These are phyloP conservation scores for Trichonephila clavipes DNA, from an alignment of 1,140 invertebrate genomes.

Conservation along the genomic window DNA sequence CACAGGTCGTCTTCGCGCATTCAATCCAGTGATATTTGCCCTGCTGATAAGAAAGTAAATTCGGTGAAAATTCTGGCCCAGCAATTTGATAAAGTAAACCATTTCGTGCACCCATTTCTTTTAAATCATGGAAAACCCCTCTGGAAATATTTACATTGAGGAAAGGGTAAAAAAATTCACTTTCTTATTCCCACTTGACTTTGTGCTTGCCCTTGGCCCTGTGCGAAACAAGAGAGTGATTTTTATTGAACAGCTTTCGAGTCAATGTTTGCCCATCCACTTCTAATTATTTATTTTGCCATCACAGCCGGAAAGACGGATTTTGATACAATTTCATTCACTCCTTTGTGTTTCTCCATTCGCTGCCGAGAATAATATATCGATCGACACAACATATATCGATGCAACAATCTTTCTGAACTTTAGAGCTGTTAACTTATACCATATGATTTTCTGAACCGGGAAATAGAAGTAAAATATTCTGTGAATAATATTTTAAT, in stretches of 20 bases:
- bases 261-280: not conserved
- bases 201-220: not conserved
- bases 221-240: not conserved
- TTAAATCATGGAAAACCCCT: conserved; percentile 10
- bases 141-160: conserved; percentile 15
- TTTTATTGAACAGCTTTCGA: not conserved
- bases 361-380: too few relatives aligned
- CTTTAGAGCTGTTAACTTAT: too few relatives aligned
- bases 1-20: too few relatives aligned
- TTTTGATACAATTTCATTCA: not conserved
- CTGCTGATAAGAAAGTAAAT: not conserved
- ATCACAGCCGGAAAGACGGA: not conserved
- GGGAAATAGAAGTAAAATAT: too few relatives aligned
- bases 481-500: too few relatives aligned
- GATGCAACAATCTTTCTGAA: too few relatives aligned
- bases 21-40: not conserved
- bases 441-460: too few relatives aligned
- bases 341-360: not conserved
- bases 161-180: not conserved
- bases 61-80: not conserved
- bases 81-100: conserved; percentile 23
- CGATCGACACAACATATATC: too few relatives aligned
- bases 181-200: not conserved
- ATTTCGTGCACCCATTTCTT: conserved; percentile 5
- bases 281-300: conserved; percentile 34